phyloP scores from a whole-genome alignment of 2,797 vertebrate genomes.

The Phalloptychus januarius region DNA sequence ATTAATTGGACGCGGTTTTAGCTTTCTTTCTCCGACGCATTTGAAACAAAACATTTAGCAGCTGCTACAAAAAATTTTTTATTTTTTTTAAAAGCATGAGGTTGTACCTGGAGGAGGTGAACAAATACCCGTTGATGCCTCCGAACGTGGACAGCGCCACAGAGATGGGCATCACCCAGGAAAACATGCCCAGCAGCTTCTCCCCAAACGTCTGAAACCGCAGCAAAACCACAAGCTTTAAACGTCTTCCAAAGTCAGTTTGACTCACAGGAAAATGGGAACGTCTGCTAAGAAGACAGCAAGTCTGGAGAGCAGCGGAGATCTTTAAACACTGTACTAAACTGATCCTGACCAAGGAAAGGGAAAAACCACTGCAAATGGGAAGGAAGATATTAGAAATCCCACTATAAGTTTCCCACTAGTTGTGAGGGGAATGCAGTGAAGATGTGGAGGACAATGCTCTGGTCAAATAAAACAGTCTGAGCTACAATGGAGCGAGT shows the following conservation, averaged over 20 bases:
- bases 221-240: background rate
- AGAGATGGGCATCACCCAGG: slow-evolving; percentile 96
- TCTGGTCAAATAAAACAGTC: too few relatives aligned
- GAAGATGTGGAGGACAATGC: too few relatives aligned
- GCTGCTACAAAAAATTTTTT: accelerated
- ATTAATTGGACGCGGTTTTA: background rate
- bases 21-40: background rate
- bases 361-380: background rate
- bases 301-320: background rate
- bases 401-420: background rate
- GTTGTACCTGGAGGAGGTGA: slow-evolving; percentile 95
- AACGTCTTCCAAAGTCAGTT: background rate
- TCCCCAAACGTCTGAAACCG: slow-evolving; percentile 92
- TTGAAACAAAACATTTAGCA: background rate
- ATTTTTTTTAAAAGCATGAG: background rate
- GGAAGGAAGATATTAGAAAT: background rate
- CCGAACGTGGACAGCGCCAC: slow-evolving; percentile 97
- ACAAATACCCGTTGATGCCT: slow-evolving; percentile 98
- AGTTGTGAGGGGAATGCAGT: background rate
- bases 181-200: slow-evolving; percentile 95
- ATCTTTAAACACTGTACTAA: background rate
- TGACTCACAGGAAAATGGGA: background rate
- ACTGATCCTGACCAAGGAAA: background rate
- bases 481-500: too few relatives aligned
- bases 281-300: background rate